phyloP scores from a whole-genome alignment of 2,113 vertebrate species.

The Aegotheles bennettii region DNA sequence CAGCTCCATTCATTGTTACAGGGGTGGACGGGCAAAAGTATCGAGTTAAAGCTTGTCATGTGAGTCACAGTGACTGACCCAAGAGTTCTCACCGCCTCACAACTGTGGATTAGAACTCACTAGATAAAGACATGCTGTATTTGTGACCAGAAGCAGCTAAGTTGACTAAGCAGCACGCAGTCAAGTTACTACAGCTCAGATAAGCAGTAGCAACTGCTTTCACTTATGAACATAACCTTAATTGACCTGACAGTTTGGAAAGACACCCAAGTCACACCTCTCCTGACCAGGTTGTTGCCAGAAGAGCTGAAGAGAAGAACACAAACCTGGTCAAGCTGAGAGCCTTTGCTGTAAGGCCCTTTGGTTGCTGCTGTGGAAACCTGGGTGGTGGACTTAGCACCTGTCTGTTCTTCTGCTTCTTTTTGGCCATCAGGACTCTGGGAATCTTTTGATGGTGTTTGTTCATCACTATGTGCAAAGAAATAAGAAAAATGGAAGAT shows the following conservation, averaged over 20 bases:
- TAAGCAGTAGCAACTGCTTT: neutral
- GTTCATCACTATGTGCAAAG: constrained; percentile 74
- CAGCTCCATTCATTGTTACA: neutral
- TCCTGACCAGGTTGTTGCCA: neutral
- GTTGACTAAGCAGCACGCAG: neutral
- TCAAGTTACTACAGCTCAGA: neutral
- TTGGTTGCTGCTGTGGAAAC: constrained; percentile 68
- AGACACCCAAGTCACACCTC: neutral
- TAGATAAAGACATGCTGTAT: neutral
- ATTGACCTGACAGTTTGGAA: neutral
- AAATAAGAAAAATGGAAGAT: neutral
- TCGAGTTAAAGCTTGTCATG: neutral
- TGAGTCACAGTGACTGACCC: neutral
- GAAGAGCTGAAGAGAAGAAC: neutral
- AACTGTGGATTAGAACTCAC: neutral
- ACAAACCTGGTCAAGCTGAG: constrained; percentile 85
- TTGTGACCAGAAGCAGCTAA: neutral
- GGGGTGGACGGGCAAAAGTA: neutral
- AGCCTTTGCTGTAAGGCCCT: constrained; percentile 77
- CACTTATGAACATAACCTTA: neutral
- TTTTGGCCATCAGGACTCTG: constrained; percentile 80
- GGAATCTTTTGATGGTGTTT: constrained; percentile 73
- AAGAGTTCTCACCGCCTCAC: neutral
- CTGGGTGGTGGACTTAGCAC: constrained; percentile 74
- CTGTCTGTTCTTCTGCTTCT: constrained; percentile 79